phyloP scores from a whole-genome alignment of 1,140 invertebrate species.

The Sinella curviseta region DNA sequence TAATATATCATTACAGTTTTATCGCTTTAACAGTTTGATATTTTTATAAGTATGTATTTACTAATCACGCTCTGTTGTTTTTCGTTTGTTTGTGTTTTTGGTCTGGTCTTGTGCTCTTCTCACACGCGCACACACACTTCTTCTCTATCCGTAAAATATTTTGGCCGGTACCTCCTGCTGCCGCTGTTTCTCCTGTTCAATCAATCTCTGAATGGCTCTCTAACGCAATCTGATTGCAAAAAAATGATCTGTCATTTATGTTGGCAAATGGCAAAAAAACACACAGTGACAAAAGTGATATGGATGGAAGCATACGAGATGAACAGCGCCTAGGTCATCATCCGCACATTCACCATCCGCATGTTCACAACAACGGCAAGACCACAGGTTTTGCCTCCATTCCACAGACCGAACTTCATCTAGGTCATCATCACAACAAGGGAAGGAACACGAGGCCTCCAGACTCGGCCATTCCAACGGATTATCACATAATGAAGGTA shows the following conservation, averaged over 20 bases:
- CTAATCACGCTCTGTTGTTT: conserved; percentile 27
- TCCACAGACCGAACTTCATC: conserved; percentile 44
- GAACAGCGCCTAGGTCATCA: conserved; percentile 30
- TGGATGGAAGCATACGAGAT: conserved; percentile 47
- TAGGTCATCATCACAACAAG: conserved; percentile 38
- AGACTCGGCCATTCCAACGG: conserved; percentile 46
- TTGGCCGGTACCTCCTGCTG: neutral
- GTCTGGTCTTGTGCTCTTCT: conserved; percentile 25
- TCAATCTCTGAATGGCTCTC: neutral
- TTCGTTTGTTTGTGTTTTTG: conserved; percentile 25
- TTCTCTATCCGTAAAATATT: conserved; percentile 12
- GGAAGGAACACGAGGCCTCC: conserved; percentile 29
- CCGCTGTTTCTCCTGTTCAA: neutral
- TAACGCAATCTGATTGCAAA: no score
- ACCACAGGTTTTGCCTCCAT: conserved; percentile 47
- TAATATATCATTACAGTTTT: neutral
- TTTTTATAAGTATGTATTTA: conserved; percentile 8
- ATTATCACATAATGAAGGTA: conserved; percentile 50
- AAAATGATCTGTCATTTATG: neutral
- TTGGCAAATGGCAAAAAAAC: no score
- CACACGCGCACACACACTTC: conserved; percentile 16
- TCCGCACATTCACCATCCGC: conserved; percentile 23
- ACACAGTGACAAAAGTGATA: conserved; percentile 50
- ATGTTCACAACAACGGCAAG: conserved; percentile 32
- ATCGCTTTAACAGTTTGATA: neutral